Evolutionary conservation across 2,797 vertebrate species (phyloP).

Genomic region (Sebastes oblongus): DNA sequence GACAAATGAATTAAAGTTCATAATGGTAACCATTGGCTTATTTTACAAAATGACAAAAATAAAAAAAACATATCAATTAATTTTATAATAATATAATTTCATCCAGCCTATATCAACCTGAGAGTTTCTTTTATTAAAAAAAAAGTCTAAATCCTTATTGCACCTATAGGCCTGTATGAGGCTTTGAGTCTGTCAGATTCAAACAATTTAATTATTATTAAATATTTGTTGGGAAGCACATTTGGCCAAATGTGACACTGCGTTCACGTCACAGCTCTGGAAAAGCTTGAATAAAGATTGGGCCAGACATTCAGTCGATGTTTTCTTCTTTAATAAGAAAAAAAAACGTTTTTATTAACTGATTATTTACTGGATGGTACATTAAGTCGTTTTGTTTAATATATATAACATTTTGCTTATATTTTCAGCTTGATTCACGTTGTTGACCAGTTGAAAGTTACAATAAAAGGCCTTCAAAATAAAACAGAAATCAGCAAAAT

Average conservation of each 20-base stretch:
- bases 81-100: neutral
- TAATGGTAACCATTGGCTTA: neutral
- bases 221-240: neutral
- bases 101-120: neutral
- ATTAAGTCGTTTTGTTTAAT: neutral
- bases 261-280: neutral
- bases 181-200: neutral
- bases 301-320: neutral
- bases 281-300: neutral
- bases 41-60: neutral
- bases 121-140: neutral
- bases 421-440: neutral
- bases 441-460: neutral
- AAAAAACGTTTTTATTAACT: neutral
- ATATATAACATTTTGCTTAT: neutral
- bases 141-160: no score
- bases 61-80: neutral
- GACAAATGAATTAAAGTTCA: conserved; percentile 4
- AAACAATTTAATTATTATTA: neutral
- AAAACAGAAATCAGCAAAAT: neutral
- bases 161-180: no score
- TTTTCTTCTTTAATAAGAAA: neutral
- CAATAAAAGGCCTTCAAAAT: neutral
- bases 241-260: neutral
- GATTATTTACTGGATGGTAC: neutral